phyloP scores from a whole-genome alignment of 2,113 vertebrate genomes.

The Grantiella picta region DNA sequence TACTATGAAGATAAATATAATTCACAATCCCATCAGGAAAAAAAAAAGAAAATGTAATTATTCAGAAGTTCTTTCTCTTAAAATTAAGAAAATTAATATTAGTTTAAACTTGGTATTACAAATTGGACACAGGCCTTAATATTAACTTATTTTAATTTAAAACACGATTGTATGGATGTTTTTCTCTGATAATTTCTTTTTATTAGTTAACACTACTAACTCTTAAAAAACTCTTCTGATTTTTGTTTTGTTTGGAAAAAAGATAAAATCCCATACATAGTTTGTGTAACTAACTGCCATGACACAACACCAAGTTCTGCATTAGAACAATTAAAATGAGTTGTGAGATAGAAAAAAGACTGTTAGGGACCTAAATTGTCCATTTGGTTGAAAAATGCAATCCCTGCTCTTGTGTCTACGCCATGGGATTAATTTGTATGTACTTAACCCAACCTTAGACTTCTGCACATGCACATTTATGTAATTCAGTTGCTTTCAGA shows the following conservation, averaged over 20 bases:
- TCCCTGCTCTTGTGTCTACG: background rate
- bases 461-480: background rate
- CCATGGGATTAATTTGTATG: background rate
- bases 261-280: background rate
- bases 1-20: background rate
- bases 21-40: background rate
- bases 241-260: background rate
- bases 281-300: background rate
- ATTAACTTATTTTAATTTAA: background rate
- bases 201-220: background rate
- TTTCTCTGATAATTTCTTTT: background rate
- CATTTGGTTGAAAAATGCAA: background rate
- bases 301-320: background rate
- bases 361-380: background rate
- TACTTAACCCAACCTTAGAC: background rate
- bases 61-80: background rate
- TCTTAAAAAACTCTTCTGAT: background rate
- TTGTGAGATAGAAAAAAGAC: background rate
- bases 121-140: background rate
- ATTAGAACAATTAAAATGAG: background rate
- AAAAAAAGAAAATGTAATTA: background rate
- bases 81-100: background rate
- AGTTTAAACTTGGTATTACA: background rate
- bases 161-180: background rate
- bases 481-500: background rate